Conservation (phyloP, 2,888 invertebrate genomes). For the Drosophila subquinaria region DNA sequence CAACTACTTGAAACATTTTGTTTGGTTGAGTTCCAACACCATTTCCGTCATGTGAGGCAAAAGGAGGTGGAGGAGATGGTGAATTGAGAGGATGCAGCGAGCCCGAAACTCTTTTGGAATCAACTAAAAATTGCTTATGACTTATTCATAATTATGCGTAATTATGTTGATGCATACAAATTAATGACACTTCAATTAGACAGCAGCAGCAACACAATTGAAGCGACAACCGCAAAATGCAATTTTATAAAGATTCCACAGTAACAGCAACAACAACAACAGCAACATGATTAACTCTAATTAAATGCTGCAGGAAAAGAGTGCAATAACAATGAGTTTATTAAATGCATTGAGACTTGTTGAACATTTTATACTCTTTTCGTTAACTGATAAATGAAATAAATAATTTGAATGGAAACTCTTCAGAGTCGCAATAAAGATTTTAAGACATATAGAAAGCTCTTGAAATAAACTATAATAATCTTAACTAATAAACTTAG, state of each 20-base stretch:
- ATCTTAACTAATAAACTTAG: no score
- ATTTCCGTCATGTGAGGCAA: slow-evolving; percentile 40
- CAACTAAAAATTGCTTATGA: slow-evolving; percentile 49
- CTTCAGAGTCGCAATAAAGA: not conserved
- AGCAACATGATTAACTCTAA: slow-evolving; percentile 37
- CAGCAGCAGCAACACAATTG: slow-evolving; percentile 28
- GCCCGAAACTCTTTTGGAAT: slow-evolving; percentile 33
- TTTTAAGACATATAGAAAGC: not conserved
- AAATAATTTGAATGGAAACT: no score
- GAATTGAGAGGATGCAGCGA: slow-evolving; percentile 34
- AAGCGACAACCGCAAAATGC: slow-evolving; percentile 20
- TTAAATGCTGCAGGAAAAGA: slow-evolving; percentile 48
- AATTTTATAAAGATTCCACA: slow-evolving; percentile 30
- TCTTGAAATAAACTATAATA: no score
- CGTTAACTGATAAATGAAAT: no score
- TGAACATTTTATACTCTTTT: slow-evolving; percentile 6
- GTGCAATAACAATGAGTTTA: slow-evolving; percentile 27
- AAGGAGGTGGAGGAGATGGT: not conserved
- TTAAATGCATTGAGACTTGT: not conserved
- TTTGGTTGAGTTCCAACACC: slow-evolving; percentile 26
- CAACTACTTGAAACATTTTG: slow-evolving; percentile 22
- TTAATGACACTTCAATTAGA: slow-evolving; percentile 77
- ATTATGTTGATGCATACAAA: slow-evolving; percentile 79
- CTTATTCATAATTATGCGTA: slow-evolving; percentile 67
- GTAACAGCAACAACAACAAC: slow-evolving; percentile 16